Conservation (phyloP, 2,113 vertebrate species). For the Brachionichthys hirsutus region DNA sequence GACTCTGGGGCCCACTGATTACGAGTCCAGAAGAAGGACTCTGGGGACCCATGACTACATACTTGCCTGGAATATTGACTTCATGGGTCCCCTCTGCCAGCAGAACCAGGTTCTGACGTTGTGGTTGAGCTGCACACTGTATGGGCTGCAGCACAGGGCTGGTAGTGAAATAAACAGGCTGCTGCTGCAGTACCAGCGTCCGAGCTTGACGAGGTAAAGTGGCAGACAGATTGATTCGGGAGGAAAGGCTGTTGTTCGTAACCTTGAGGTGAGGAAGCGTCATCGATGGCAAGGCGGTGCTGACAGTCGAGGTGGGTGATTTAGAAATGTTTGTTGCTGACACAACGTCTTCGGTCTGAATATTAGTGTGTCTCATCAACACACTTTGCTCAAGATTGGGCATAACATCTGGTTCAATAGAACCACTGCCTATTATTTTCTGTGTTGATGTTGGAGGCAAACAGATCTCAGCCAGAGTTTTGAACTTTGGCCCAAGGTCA, state of each 20-base stretch:
- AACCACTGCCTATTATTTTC: background rate
- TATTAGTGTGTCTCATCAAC: slow-evolving; percentile 26
- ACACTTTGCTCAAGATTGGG: slow-evolving; percentile 25
- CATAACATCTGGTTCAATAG: slow-evolving; percentile 18
- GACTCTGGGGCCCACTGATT: slow-evolving; percentile 4
- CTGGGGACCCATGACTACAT: slow-evolving; percentile 48
- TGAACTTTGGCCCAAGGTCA: slow-evolving; percentile 87
- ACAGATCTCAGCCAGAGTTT: slow-evolving; percentile 86
- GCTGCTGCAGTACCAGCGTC: slow-evolving; percentile 64
- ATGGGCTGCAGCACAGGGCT: slow-evolving; percentile 49
- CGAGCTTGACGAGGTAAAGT: slow-evolving; percentile 39
- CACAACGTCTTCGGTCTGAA: slow-evolving; percentile 40
- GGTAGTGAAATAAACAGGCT: slow-evolving; percentile 65
- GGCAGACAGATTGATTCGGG: slow-evolving; percentile 25
- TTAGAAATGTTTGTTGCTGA: slow-evolving; percentile 40
- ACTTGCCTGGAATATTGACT: slow-evolving; percentile 39
- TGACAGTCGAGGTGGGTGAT: slow-evolving; percentile 24
- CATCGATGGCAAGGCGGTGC: slow-evolving; percentile 1
- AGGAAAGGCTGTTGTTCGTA: slow-evolving; percentile 28
- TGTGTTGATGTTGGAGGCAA: slow-evolving; percentile 9
- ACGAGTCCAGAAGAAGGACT: slow-evolving; percentile 20
- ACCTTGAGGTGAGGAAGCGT: slow-evolving; percentile 27
- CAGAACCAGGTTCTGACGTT: slow-evolving; percentile 56
- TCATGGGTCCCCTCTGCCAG: slow-evolving; percentile 39
- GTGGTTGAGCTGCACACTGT: slow-evolving; percentile 65